Evolutionary conservation across 2,113 vertebrate species (phyloP), one percentile per base, ranked within the genome.

Genomic region (Phrynosoma blainvillii): DNA sequence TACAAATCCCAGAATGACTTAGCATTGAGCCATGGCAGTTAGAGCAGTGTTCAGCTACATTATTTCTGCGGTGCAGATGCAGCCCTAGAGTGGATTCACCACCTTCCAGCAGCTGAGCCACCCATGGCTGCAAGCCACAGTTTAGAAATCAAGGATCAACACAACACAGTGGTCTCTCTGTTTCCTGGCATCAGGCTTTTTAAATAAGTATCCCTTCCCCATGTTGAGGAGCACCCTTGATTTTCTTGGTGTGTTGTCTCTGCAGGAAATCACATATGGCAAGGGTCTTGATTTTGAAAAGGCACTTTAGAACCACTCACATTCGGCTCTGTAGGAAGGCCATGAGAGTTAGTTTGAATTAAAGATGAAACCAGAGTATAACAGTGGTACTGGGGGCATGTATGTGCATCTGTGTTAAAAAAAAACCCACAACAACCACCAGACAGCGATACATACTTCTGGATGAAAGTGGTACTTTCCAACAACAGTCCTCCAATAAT

Each of bases 381-480:
- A 82, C 11, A 9, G n/a, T 56, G 36, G 32, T 18, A 16, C 14
- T 62, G 2, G 11, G 14, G 5, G 2, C 10, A 59, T 59, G 56
- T 59, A 16, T 11, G 11, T 59, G 56, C 56, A 59, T 59, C 5
- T 59, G 10, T 59, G 14, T 32, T 32, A n/a, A 14, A 2, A 47
- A 30, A 47, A 6, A 47, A 47, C 47, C 1, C 36, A 36, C 36
- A 36, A 36, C 32, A 16, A n/a, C 4, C 18, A 32, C 40, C 32
- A 54, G 14, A 74, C 12, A 52, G 16, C 1, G 25, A 42, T 40
- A 47, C 9, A 30, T 30, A 56, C 78, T 70, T 70, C 42, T 56
- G 73, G 62, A 85, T 30, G 42, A 68, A 65, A 36, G 32, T 36
- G 30, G n/a, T 32, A 56, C 66, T 82, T 89, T 77, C 79, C 84